A percentile compares a stretch with the other conserved stretches of the same genome.
Conservation (phyloP, 2,888 invertebrate species). For the Exephanes ischioxanthus region DNA sequence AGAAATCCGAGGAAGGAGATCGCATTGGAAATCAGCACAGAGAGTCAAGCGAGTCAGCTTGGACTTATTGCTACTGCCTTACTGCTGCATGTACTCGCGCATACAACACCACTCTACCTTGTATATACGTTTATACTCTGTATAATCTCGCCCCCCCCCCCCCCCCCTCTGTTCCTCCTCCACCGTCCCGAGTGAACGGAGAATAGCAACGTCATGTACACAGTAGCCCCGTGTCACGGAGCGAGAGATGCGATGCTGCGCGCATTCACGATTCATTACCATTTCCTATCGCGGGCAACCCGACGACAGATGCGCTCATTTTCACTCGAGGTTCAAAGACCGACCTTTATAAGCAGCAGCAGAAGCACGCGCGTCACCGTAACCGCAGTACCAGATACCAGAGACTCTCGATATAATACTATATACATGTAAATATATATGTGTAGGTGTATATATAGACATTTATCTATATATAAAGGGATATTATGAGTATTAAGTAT, state of each 20-base stretch:
- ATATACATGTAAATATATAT: not conserved
- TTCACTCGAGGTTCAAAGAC: slow-evolving; percentile 72
- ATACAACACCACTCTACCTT: slow-evolving; percentile 12
- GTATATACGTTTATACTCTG: slow-evolving; percentile 15
- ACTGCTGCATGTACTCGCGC: slow-evolving; percentile 1
- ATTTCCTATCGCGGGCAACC: slow-evolving; percentile 67
- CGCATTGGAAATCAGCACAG: slow-evolving; percentile 67
- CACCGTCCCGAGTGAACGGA: not conserved
- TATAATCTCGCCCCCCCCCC: not conserved
- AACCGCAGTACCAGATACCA: slow-evolving; percentile 37
- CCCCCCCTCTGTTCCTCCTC: not conserved
- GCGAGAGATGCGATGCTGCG: slow-evolving; percentile 58
- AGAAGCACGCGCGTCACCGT: slow-evolving; percentile 45
- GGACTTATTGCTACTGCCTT: slow-evolving; percentile 47
- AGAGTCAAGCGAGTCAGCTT: slow-evolving; percentile 31
- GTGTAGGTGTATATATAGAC: not conserved
- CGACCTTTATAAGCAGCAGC: slow-evolving; percentile 65
- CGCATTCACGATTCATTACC: slow-evolving; percentile 68
- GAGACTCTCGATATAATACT: slow-evolving; percentile 17
- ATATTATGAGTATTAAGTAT: not conserved
- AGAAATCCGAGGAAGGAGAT: slow-evolving; percentile 58
- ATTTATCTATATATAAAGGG: not conserved
- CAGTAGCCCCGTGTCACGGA: not conserved
- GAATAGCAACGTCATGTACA: slow-evolving; percentile 13
- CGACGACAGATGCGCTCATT: slow-evolving; percentile 71